These are phyloP conservation scores for Ennomos quercinarius DNA, from an alignment of 2,888 invertebrate genomes.

Conservation along the genomic window DNA sequence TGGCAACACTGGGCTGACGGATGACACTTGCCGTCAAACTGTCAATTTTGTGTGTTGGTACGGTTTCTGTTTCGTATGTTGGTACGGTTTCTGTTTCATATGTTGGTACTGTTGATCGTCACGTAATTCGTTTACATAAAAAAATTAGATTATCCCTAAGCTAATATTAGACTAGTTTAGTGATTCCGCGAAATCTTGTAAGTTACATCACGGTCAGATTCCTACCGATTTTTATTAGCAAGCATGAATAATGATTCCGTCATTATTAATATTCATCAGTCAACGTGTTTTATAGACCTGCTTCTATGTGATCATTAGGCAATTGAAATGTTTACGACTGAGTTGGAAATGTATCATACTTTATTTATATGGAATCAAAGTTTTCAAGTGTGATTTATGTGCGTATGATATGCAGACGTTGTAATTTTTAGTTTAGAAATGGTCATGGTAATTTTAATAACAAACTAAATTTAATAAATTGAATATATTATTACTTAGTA, in stretches of 20 bases:
- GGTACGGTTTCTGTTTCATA: too few relatives aligned
- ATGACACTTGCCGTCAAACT: too few relatives aligned
- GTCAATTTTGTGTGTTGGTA: too few relatives aligned
- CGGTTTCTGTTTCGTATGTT: too few relatives aligned
- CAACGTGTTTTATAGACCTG: conserved; percentile 8
- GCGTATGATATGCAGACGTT: conserved; percentile 5
- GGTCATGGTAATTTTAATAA: conserved; percentile 3
- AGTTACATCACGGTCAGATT: neutral
- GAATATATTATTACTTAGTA: too few relatives aligned
- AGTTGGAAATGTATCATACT: neutral
- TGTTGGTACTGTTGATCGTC: too few relatives aligned
- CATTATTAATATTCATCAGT: conserved; percentile 6
- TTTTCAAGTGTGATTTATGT: neutral
- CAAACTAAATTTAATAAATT: too few relatives aligned
- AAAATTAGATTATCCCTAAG: neutral
- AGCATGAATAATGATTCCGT: neutral
- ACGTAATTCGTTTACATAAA: too few relatives aligned
- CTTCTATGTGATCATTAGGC: conserved; percentile 2
- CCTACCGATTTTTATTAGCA: neutral
- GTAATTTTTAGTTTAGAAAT: conserved; percentile 2
- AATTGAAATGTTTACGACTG: conserved; percentile 6
- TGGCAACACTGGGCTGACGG: too few relatives aligned
- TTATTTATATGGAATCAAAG: conserved; percentile 4
- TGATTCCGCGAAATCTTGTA: neutral
- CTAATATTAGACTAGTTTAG: neutral